phyloP scores from a whole-genome alignment of 92 coral and sea anemone genomes.

The Heliopora coerulea region DNA sequence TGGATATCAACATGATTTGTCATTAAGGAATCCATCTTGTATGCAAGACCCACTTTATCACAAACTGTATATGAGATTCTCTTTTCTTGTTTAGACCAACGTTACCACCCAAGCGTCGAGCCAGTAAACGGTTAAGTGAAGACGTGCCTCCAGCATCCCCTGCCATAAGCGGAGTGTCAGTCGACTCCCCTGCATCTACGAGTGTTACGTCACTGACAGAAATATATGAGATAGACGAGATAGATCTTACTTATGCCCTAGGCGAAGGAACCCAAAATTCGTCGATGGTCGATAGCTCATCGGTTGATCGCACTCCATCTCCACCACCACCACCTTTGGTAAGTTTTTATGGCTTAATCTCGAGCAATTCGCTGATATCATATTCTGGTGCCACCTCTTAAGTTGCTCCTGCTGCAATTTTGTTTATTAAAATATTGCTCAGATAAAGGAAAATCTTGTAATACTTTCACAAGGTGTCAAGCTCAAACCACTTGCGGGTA shows the following conservation, averaged over 20 bases:
- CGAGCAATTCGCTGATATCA: too few species aligned
- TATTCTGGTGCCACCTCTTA: too few species aligned
- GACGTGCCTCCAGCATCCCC: conserved; percentile 23
- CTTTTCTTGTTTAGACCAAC: conserved; percentile 27
- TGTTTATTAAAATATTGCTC: too few species aligned
- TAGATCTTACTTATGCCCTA: not conserved
- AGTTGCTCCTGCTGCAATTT: too few species aligned
- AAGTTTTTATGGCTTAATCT: too few species aligned
- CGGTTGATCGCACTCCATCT: conserved; percentile 11
- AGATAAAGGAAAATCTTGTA: too few species aligned
- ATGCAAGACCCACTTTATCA: not conserved
- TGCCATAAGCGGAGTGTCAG: conserved; percentile 18
- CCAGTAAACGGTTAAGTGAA: conserved; percentile 12
- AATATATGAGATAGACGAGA: conserved; percentile 31
- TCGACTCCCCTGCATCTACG: conserved; percentile 2
- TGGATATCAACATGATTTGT: too few species aligned
- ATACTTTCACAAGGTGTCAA: too few species aligned
- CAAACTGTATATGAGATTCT: not conserved
- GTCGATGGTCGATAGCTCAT: not conserved
- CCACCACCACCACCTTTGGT: too few species aligned
- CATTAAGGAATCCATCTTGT: too few species aligned
- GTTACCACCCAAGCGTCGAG: conserved; percentile 26
- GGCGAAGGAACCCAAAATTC: not conserved
- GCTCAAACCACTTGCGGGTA: too few species aligned
- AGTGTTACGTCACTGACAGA: conserved; percentile 24